Base-by-base conservation (phyloP, 2,888 invertebrate species). In the Tubiluchus corallicola region DNA sequence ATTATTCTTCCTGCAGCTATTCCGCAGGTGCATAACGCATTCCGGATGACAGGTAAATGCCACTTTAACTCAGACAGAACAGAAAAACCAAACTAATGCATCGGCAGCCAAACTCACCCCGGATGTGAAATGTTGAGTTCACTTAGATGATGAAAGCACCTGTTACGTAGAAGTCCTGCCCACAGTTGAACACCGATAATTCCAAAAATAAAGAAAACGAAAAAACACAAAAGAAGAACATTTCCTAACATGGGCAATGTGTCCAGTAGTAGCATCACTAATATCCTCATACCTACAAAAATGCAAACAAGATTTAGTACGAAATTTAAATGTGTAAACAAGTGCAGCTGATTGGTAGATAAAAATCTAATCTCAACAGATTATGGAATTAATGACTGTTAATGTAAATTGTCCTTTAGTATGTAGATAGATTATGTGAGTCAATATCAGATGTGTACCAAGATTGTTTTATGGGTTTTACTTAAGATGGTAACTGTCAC, bases 161-260 rank as follows among this genome's bases (percentile, higher is more conserved):
- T 76, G 65, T 94, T 92, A 52, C 96, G 72, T 44, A 98, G 71
- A 49, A 96, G 83, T 41, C 98, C 98, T 65, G 96, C 85, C 98
- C 98, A 99, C 43, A 99, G 73, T 66, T 99, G 98, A 37, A 99
- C 98, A 17, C 98, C 98, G 55, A 99, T 84, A 62, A 99, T 99
- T 53, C 98, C 98, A 63, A 98, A 98, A 65, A 99, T 98, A 74
- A 98, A 98, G 76, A 98, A 98, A 48, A 99, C 98, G 73, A 99
- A 99, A 74, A 98, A 98, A 69, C 98, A 99, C 51, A 98, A 73
- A 53, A 98, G 73, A 45, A 73, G 61, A 43, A 99, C 98, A 68
- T 98, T 99, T 52, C 98, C 96, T 59, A 99, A 71, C 98, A 99
- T 99, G 13, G 98, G 98, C 53, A 98, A 73, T 3, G 98, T 98